Percentiles rank a stretch among this genome's conserved stretches.
Conservation (phyloP, 1,140 invertebrate genomes). For the Diabrotica undecimpunctata region DNA sequence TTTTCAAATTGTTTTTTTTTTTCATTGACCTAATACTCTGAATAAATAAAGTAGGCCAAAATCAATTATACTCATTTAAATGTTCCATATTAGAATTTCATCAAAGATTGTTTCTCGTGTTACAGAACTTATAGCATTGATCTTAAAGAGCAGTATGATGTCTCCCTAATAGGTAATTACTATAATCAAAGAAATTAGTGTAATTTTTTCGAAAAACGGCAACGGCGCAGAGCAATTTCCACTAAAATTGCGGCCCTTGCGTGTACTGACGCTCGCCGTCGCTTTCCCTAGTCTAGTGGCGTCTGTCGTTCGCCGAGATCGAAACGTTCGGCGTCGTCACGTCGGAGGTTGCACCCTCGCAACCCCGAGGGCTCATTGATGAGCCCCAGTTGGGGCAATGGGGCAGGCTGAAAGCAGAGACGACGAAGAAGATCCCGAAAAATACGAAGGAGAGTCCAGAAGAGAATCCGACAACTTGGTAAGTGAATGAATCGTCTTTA, state of each 20-base stretch:
- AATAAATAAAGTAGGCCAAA: no score
- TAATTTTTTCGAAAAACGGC: neutral
- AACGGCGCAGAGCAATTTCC: neutral
- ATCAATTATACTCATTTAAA: no score
- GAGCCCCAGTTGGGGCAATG: conserved; percentile 42
- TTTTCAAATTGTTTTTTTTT: no score
- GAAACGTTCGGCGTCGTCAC: conserved; percentile 7
- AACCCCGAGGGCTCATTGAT: conserved; percentile 29
- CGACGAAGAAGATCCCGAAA: conserved; percentile 44
- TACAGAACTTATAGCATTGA: no score
- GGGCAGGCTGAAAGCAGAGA: conserved; percentile 44
- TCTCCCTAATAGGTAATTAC: no score
- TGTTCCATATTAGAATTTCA: no score
- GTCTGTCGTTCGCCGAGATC: neutral
- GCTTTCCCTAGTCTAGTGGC: neutral
- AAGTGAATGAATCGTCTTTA: conserved; percentile 13
- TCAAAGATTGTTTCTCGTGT: no score
- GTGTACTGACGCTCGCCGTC: neutral
- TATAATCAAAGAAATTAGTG: no score
- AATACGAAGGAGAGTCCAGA: conserved; percentile 35
- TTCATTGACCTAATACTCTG: no score
- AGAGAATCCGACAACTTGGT: conserved; percentile 39
- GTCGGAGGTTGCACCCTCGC: conserved; percentile 12
- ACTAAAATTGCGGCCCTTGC: neutral
- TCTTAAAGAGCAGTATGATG: no score